A percentile compares a stretch with the other conserved stretches of the same genome.
phyloP scores from a whole-genome alignment of 2,113 vertebrate species.

The Gadus chalcogrammus region DNA sequence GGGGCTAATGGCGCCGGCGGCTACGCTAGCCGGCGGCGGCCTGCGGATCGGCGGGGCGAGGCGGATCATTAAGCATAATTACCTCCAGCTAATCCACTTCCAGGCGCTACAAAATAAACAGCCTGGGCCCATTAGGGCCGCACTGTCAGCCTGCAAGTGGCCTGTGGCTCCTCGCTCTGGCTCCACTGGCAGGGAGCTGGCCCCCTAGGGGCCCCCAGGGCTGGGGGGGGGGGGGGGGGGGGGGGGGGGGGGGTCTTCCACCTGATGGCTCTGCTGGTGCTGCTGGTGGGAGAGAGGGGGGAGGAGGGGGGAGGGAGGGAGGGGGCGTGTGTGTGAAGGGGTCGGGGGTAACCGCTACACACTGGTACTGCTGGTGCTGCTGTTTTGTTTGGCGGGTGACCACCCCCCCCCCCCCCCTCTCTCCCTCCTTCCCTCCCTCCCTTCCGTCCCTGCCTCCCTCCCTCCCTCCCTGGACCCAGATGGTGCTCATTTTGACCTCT shows the following conservation, averaged over 20 bases:
- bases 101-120: constrained; percentile 79
- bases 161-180: constrained; percentile 62
- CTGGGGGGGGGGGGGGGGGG: constrained; percentile 7
- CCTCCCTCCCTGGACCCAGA: constrained; percentile 62
- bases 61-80: constrained; percentile 84
- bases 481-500: constrained; percentile 74
- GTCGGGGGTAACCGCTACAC: constrained; percentile 46
- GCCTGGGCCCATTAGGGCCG: constrained; percentile 78
- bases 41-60: constrained; percentile 73
- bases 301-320: not conserved
- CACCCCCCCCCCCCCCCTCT: not conserved
- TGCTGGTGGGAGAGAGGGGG: constrained; percentile 30
- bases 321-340: not conserved
- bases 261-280: constrained; percentile 52
- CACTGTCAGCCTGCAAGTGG: constrained; percentile 80
- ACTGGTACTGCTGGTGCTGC: constrained; percentile 71
- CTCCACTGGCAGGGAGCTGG: constrained; percentile 66
- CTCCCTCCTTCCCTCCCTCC: constrained; percentile 13
- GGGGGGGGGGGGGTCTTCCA: constrained; percentile 21
- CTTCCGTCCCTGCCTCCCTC: not conserved
- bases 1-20: constrained; percentile 61
- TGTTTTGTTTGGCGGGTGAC: constrained; percentile 54
- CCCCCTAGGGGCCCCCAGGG: constrained; percentile 60
- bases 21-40: constrained; percentile 62
- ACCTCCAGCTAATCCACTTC: constrained; percentile 83